Conservation (phyloP, 2,113 vertebrate species). For the Synchiropus splendidus region DNA sequence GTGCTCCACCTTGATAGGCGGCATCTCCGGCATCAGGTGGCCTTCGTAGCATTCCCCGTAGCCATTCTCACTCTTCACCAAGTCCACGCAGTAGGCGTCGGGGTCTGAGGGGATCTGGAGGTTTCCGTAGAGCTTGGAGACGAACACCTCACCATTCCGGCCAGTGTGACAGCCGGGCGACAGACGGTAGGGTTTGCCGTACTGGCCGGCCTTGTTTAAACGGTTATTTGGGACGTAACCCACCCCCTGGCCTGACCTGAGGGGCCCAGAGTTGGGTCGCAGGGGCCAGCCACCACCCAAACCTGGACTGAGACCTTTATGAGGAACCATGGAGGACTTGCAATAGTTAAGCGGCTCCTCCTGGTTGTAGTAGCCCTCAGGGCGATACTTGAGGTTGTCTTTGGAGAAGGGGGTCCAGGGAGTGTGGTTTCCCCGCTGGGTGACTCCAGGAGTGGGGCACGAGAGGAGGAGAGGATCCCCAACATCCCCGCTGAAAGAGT, state of each 20-base stretch:
- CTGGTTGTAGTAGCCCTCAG: constrained; percentile 57
- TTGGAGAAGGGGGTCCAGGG: constrained; percentile 71
- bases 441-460: constrained; percentile 52
- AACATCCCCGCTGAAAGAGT: constrained; percentile 47
- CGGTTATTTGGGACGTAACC: constrained; percentile 53
- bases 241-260: constrained; percentile 45
- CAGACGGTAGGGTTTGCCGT: constrained; percentile 63
- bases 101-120: constrained; percentile 55
- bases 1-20: constrained; percentile 81
- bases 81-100: constrained; percentile 62
- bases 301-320: constrained; percentile 55
- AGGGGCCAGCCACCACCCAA: constrained; percentile 55
- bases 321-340: constrained; percentile 54
- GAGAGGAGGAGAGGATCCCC: constrained; percentile 60
- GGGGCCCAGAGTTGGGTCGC: constrained; percentile 50
- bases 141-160: constrained; percentile 57
- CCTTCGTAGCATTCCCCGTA: constrained; percentile 59
- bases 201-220: constrained; percentile 59
- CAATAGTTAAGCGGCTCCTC: constrained; percentile 66
- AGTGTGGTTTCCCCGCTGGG: constrained; percentile 62
- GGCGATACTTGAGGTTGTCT: constrained; percentile 64
- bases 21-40: constrained; percentile 66
- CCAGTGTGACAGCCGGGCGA: constrained; percentile 56
- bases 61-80: constrained; percentile 66
- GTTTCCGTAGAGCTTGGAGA: constrained; percentile 54